Percentiles rank a stretch among this genome's conserved stretches.
phyloP scores from a whole-genome alignment of 2,888 invertebrate species.

The Leptinotarsa peninsularis region DNA sequence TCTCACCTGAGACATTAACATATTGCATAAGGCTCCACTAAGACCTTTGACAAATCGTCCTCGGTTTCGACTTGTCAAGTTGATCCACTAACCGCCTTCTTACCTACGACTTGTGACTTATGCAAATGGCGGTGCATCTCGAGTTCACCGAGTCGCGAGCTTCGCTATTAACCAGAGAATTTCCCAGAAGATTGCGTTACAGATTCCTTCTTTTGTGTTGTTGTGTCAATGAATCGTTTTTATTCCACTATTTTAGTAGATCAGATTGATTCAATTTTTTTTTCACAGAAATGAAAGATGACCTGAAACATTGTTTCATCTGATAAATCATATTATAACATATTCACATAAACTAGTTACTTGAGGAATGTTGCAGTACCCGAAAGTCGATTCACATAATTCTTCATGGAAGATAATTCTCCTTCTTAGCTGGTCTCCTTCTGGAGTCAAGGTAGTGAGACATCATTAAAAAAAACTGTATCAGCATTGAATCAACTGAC shows the following conservation, averaged over 20 bases:
- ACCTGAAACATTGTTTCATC: no score
- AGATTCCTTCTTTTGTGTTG: neutral
- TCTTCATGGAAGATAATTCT: neutral
- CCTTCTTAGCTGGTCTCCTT: neutral
- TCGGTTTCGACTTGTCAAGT: conserved; percentile 15
- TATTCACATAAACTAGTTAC: no score
- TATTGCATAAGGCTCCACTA: conserved; percentile 15
- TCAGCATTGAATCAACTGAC: neutral
- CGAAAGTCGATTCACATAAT: neutral
- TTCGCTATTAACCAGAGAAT: neutral
- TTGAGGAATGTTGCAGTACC: no score
- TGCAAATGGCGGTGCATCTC: conserved; percentile 14
- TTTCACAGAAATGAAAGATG: neutral
- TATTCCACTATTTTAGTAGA: neutral
- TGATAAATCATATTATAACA: no score
- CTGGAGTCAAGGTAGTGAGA: neutral
- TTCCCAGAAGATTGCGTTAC: neutral
- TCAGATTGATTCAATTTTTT: neutral
- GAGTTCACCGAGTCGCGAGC: conserved; percentile 2
- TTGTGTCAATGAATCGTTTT: neutral
- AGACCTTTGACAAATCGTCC: conserved; percentile 15
- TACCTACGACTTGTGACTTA: conserved; percentile 11
- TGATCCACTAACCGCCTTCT: conserved; percentile 14
- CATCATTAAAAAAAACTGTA: neutral
- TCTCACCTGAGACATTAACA: conserved; percentile 16